Evolutionary conservation across 2,113 vertebrate species (phyloP).

Genomic region (Etheostoma spectabile): DNA sequence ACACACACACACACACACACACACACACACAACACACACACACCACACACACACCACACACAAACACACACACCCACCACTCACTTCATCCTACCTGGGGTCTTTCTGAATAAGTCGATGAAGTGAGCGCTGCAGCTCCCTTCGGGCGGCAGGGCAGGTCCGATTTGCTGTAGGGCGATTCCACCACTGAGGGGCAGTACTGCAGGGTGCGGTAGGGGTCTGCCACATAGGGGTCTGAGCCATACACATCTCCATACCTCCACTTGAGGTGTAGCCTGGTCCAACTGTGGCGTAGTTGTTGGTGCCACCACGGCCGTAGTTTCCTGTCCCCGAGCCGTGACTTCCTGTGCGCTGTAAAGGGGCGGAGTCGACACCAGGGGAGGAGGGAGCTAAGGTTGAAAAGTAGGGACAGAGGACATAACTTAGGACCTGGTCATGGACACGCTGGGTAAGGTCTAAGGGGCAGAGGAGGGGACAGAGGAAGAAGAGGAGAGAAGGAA

Average conservation of each 20-base stretch:
- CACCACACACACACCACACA: not conserved
- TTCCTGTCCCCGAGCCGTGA: constrained; percentile 88
- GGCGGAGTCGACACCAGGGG: constrained; percentile 99
- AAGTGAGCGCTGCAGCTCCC: constrained; percentile 96
- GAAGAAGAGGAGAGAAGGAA: not conserved
- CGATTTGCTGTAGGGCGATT: constrained; percentile 99
- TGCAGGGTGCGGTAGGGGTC: constrained; percentile 98
- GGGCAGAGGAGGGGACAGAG: constrained; percentile 55
- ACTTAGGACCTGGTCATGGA: constrained; percentile 97
- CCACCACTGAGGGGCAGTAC: constrained; percentile 98
- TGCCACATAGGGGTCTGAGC: constrained; percentile 89
- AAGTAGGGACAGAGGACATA: constrained; percentile 99
- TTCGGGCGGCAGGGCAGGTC: constrained; percentile 96
- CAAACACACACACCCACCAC: not conserved
- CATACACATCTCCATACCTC: constrained; percentile 72
- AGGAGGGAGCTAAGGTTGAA: constrained; percentile 98
- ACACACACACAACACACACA: not conserved
- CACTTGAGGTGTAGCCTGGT: constrained; percentile 93
- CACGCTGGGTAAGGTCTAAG: constrained; percentile 92
- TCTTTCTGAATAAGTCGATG: constrained; percentile 99
- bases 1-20: not conserved
- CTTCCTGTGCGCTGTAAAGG: constrained; percentile 99
- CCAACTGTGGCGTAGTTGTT: constrained; percentile 82
- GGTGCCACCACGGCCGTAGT: constrained; percentile 84
- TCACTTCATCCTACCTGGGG: constrained; percentile 87